phyloP scores from a whole-genome alignment of 2,113 vertebrate genomes.

The Gobio gobio region DNA sequence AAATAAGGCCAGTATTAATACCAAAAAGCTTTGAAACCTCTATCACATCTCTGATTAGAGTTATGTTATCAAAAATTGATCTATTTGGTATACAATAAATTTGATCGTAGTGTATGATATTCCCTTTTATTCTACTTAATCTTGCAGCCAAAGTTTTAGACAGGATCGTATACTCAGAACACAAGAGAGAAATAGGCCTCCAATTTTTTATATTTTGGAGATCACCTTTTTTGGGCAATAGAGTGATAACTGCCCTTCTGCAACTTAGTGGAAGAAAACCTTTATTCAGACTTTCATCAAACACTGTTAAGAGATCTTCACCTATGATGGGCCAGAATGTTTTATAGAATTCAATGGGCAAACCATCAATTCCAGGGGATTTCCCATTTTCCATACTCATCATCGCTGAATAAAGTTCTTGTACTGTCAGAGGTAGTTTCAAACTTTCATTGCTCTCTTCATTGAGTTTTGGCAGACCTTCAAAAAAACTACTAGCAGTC shows the following conservation, averaged over 20 bases:
- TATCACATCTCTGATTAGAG: background rate
- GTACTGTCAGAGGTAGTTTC: too few species aligned
- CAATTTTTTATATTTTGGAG: too few species aligned
- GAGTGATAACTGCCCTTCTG: conserved; percentile 3
- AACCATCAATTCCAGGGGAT: background rate
- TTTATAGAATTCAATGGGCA: conserved; percentile 33
- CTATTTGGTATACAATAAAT: background rate
- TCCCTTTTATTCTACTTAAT: background rate
- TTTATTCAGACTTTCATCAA: background rate
- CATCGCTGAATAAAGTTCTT: too few species aligned
- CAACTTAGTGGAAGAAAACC: conserved; percentile 1
- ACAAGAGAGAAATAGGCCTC: too few species aligned
- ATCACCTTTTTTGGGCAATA: background rate
- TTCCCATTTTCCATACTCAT: too few species aligned
- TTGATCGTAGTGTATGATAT: background rate
- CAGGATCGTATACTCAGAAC: too few species aligned
- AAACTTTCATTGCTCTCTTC: too few species aligned
- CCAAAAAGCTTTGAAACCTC: background rate
- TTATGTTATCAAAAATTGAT: background rate
- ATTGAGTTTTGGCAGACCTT: too few species aligned
- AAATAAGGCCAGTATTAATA: background rate
- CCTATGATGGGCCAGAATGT: background rate
- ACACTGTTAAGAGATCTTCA: background rate
- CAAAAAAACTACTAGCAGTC: too few species aligned
- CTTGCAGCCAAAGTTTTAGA: background rate